Percentiles rank a stretch among this genome's conserved stretches.
Conservation (phyloP, 2,888 invertebrate species). For the Lochmaea crataegi region DNA sequence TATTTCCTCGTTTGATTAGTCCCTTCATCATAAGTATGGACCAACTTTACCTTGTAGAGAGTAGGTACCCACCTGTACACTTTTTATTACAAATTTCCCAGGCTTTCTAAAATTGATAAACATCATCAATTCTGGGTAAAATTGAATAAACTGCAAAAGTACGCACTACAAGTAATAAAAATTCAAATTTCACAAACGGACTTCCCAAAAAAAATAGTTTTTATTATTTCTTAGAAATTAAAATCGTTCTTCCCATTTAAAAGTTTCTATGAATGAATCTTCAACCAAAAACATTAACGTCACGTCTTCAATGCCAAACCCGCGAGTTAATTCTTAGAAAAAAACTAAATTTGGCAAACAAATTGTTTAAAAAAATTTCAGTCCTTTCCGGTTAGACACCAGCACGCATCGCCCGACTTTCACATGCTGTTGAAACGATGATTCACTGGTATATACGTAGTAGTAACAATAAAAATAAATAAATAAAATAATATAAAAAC, state of each 20-base stretch:
- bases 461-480: constrained; percentile 24
- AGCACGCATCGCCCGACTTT: constrained; percentile 49
- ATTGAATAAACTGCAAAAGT: not conserved
- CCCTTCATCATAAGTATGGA: too few species aligned
- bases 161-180: not conserved
- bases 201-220: not conserved
- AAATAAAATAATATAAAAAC: constrained; percentile 27
- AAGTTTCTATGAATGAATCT: constrained; percentile 7
- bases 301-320: constrained; percentile 36
- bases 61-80: too few species aligned
- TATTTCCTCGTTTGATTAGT: too few species aligned
- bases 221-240: not conserved
- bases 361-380: constrained; percentile 40
- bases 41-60: too few species aligned
- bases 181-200: not conserved
- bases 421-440: constrained; percentile 52
- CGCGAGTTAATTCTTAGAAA: constrained; percentile 32
- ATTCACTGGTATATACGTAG: constrained; percentile 51
- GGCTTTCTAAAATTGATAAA: constrained; percentile 1
- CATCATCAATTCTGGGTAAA: not conserved
- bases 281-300: constrained; percentile 18
- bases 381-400: constrained; percentile 45
- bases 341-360: constrained; percentile 30
- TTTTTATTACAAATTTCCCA: not conserved
- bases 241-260: not conserved